A percentile compares a stretch with the other conserved stretches of the same genome.
These are phyloP conservation scores for Teleogryllus occipitalis DNA, from an alignment of 1,140 invertebrate species.

Conservation along the genomic window DNA sequence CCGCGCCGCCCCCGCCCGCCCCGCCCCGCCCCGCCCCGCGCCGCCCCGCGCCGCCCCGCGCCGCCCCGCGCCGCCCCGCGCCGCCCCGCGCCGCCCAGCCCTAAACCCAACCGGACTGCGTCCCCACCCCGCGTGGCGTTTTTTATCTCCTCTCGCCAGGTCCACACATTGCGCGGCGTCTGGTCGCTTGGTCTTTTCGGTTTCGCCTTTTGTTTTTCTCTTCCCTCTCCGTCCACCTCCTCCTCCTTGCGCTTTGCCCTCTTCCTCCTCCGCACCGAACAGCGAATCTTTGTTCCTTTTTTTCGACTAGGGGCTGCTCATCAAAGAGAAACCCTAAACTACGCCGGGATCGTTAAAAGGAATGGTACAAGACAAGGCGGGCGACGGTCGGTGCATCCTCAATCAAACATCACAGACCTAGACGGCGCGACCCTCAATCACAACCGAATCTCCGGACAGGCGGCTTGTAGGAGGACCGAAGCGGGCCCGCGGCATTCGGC, in stretches of 20 bases:
- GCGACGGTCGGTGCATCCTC: background rate
- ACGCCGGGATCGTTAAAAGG: conserved; percentile 12
- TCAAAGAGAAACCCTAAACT: conserved; percentile 12
- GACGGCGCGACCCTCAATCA: background rate
- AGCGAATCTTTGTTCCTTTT: too few relatives aligned
- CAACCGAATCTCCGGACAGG: background rate
- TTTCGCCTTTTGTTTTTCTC: background rate
- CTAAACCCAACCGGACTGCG: too few relatives aligned
- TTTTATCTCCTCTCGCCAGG: background rate
- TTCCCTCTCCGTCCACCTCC: background rate
- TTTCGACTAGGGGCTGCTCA: background rate
- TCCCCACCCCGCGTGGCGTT: background rate
- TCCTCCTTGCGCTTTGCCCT: too few relatives aligned
- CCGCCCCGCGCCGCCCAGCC: too few relatives aligned
- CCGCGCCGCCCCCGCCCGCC: too few relatives aligned
- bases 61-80: too few relatives aligned
- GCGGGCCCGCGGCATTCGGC: too few relatives aligned
- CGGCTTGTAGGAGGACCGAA: too few relatives aligned
- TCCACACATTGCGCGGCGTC: background rate
- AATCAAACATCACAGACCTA: conserved; percentile 9
- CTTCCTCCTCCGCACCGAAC: too few relatives aligned
- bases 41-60: too few relatives aligned
- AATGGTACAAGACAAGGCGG: conserved; percentile 9
- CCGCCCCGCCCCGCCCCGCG: too few relatives aligned
- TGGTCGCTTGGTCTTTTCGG: background rate